A percentile compares a stretch with the other conserved stretches of the same genome.
Evolutionary conservation across 2,113 vertebrate species (phyloP).

Genomic region (Aegotheles bennettii): DNA sequence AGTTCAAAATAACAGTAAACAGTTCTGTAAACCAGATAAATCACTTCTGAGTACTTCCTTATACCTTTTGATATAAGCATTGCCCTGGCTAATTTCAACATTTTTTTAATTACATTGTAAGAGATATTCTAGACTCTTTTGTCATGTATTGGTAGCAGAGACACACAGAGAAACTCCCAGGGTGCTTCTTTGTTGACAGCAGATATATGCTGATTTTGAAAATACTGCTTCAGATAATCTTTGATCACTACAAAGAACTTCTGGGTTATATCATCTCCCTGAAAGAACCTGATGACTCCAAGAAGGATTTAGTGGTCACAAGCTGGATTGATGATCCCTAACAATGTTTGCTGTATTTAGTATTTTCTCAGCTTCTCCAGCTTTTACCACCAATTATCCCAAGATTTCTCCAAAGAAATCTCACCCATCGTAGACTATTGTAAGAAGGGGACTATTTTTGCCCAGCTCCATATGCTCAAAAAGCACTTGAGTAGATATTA

Average conservation of each 20-base stretch:
- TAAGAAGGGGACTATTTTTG: slow-evolving; percentile 59
- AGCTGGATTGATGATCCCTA: neutral
- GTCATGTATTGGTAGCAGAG: neutral
- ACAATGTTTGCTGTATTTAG: slow-evolving; percentile 4
- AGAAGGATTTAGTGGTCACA: neutral
- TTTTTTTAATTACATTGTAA: neutral
- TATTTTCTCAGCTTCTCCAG: slow-evolving; percentile 16
- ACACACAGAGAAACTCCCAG: neutral
- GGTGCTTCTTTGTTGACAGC: neutral
- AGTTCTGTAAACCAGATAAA: neutral
- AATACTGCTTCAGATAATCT: neutral
- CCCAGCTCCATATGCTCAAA: slow-evolving; percentile 46
- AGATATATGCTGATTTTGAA: neutral
- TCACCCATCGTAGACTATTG: slow-evolving; percentile 37
- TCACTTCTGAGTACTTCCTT: neutral
- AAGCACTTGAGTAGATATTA: slow-evolving; percentile 38
- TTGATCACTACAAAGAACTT: neutral
- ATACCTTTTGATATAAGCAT: neutral
- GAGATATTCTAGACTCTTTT: neutral
- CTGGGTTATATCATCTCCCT: neutral
- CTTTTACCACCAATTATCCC: slow-evolving; percentile 28
- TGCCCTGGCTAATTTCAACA: neutral
- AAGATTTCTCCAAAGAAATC: slow-evolving; percentile 29
- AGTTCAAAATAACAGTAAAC: neutral
- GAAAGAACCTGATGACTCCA: neutral